A percentile compares a stretch with the other conserved stretches of the same genome.
These are phyloP conservation scores for Ethmia dodecea DNA, from an alignment of 2,888 invertebrate genomes.

Conservation along the genomic window DNA sequence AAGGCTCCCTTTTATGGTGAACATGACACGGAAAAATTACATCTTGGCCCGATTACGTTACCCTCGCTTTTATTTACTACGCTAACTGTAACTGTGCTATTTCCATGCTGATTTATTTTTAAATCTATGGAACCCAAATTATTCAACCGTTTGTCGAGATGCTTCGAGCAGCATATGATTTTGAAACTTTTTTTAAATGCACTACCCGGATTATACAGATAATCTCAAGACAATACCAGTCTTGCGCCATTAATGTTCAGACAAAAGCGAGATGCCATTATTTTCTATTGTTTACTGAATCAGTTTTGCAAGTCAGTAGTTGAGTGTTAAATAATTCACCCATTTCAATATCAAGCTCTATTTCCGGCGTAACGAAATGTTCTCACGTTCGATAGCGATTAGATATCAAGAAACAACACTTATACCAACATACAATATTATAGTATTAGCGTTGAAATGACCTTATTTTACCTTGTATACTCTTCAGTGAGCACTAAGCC, in stretches of 20 bases:
- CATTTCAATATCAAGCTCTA: slow-evolving; percentile 27
- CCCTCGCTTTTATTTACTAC: slow-evolving; percentile 11
- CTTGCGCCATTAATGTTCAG: slow-evolving; percentile 56
- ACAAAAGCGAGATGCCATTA: slow-evolving; percentile 54
- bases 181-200: too few species aligned
- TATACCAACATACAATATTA: slow-evolving; percentile 1
- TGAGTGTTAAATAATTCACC: slow-evolving; percentile 38
- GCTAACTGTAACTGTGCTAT: too few species aligned
- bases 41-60: slow-evolving; percentile 28
- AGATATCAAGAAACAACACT: slow-evolving; percentile 8
- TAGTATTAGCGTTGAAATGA: slow-evolving; percentile 4
- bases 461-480: slow-evolving; percentile 10
- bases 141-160: too few species aligned
- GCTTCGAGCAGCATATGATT: neutral
- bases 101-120: slow-evolving; percentile 1
- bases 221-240: slow-evolving; percentile 50
- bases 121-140: slow-evolving; percentile 3
- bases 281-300: slow-evolving; percentile 61
- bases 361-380: slow-evolving; percentile 14
- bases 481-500: slow-evolving; percentile 18
- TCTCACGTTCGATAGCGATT: slow-evolving; percentile 17
- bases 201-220: slow-evolving; percentile 34
- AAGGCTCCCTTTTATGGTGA: slow-evolving; percentile 40
- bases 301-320: slow-evolving; percentile 46
- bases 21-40: slow-evolving; percentile 42